Base-by-base conservation (phyloP, 2,888 invertebrate species). In the Stenichneumon culpator region DNA sequence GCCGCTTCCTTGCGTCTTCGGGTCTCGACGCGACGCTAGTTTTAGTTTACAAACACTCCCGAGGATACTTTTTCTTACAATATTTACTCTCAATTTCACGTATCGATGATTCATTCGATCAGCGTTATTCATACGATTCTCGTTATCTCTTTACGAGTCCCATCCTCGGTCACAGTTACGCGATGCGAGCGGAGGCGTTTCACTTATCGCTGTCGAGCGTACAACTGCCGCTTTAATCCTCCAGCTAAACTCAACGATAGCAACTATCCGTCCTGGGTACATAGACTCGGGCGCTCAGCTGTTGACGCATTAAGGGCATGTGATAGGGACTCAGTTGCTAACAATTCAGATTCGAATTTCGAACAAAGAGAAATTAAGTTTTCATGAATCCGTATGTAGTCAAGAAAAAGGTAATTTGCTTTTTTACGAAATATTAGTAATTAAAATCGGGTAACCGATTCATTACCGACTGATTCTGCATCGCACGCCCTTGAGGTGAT, bases 171-270 rank as follows among this genome's bases (percentile, higher is more conserved):
- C 65, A 28, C 28, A 63, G 57, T 60, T 70, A 57, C 67, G 77
- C 72, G 25, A 73, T 52, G 72, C 60, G 67, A 77, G 70, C 57
- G 77, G 75, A 84, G 84, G 86, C 83, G 86, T 84, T 86, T 82
- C 81, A 80, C 83, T 81, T 83, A 86, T 86, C 81, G 72, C 72
- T 14, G 11, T 52, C 54, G 63, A 14, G 54, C 14, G 57, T 47
- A 47, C 44, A 47, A 47, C 14, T 50, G 28, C 39, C 60, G 68
- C 39, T 73, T 44, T 70, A 80, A 77, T 75, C 36, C 78, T 47
- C 70, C 44, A 47, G 44, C 44, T 47, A 47, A 47, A 16, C 44
- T 47, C 44, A 16, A 47, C 44, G 44, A 47, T 47, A 47, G 14
- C 44, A 47, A 16, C 44, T 47, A 47, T 47, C 44, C 44, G 44